phyloP scores from a whole-genome alignment of 2,888 invertebrate species.

The Atherix ibis region DNA sequence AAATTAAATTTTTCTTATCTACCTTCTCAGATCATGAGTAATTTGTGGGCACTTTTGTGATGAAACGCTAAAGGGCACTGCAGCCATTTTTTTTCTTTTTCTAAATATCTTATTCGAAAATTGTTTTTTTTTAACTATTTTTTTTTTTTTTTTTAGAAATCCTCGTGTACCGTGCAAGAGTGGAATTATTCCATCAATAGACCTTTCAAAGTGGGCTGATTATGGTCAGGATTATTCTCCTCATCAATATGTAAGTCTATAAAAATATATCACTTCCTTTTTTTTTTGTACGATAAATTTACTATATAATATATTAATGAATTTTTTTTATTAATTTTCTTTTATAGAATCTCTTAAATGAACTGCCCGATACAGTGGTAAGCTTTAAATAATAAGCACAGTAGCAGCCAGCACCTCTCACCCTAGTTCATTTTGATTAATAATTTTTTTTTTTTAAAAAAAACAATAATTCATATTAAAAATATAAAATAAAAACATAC shows the following conservation, averaged over 20 bases:
- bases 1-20: no score
- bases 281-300: not conserved
- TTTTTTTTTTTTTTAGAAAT: conserved; percentile 42
- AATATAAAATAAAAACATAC: no score
- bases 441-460: no score
- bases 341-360: conserved; percentile 33
- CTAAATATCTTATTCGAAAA: not conserved
- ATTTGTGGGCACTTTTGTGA: no score
- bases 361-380: conserved; percentile 32
- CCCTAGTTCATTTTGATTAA: not conserved
- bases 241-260: conserved; percentile 48
- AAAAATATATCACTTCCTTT: conserved; percentile 1
- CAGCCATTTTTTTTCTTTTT: no score
- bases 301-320: not conserved
- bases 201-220: conserved; percentile 83
- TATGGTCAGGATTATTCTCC: conserved; percentile 35
- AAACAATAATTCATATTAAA: no score
- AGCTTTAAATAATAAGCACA: conserved; percentile 26
- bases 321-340: no score
- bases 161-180: conserved; percentile 86
- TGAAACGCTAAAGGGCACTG: no score
- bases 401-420: not conserved
- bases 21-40: conserved; percentile 4
- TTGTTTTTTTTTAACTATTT: not conserved
- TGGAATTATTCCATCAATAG: conserved; percentile 72